These are phyloP conservation scores for Dendrolimus houi DNA, from an alignment of 2,888 invertebrate genomes.

Conservation along the genomic window DNA sequence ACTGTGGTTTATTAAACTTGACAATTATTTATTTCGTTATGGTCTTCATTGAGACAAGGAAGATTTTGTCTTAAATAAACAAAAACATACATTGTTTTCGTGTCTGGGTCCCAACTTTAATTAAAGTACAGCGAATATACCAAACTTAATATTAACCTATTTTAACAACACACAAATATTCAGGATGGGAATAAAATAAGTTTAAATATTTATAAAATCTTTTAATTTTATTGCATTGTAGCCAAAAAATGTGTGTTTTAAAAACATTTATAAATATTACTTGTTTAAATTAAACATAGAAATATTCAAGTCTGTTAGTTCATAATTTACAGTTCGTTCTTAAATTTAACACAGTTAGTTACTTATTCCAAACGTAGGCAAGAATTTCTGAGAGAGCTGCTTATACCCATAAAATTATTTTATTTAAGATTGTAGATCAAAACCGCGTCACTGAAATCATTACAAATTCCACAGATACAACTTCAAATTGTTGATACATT, in stretches of 20 bases:
- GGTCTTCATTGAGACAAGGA: too few relatives aligned
- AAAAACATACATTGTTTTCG: too few relatives aligned
- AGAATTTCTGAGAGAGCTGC: neutral
- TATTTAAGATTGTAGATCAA: neutral
- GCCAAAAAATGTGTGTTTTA: neutral
- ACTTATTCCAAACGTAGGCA: neutral
- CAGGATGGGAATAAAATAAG: neutral
- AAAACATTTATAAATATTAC: neutral
- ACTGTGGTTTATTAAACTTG: too few relatives aligned
- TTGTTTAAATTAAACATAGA: neutral
- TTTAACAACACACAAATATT: neutral
- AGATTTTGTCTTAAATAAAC: too few relatives aligned
- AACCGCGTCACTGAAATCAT: too few relatives aligned
- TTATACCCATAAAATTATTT: slow-evolving; percentile 9
- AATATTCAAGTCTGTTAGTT: neutral
- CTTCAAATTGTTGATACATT: too few relatives aligned
- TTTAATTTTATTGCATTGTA: neutral
- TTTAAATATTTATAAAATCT: neutral
- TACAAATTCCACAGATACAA: too few relatives aligned
- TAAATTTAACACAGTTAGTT: neutral
- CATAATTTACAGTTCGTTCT: neutral
- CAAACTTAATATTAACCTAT: too few relatives aligned
- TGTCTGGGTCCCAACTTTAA: too few relatives aligned
- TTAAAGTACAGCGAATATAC: too few relatives aligned
- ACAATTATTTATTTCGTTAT: too few relatives aligned